Base-by-base conservation (phyloP, 2,888 invertebrate genomes). In the Desoria tigrina region DNA sequence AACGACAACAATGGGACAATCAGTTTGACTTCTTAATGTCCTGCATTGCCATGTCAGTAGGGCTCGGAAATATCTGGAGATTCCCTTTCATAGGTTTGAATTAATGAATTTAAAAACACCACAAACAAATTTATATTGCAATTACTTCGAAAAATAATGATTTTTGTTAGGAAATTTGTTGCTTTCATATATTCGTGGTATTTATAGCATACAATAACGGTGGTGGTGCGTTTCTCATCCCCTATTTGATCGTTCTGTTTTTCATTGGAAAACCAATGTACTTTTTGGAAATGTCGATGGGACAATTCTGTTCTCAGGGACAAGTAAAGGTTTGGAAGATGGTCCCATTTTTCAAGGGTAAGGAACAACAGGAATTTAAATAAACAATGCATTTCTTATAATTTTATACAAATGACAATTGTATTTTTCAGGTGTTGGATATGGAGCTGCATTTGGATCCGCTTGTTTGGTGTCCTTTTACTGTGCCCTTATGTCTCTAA, bases 221-320 rank as follows among this genome's bases (percentile, higher is more conserved):
- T 18, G 71, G 71, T 0, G 87, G 87, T 4, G 87, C 87, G 1
- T 87, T 87, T 76, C 79, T 87, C 26, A 86, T 87, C 66, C 88
- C 88, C 0, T 88, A 88, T 74, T 78, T 88, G 24, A 82, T 87
- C 49, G 71, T 71, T 2, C 51, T 71, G n/a, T 78, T 86, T 26
- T 77, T 88, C 53, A 84, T 88, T 65, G 90, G 90, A 55, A 87
- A 89, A 75, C 91, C 91, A 0, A 85, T 93, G 28, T 92, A 93
- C 79, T 91, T 90, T 78, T 81, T 94, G 78, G 93, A 94, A 81
- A 88, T 90, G 82, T 83, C 86, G 1, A 79, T 93, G 11, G 93
- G 93, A 14, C 93, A 94, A 79, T 94, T 92, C 78, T 87, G 88
- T 61, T 88, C 89, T 63, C 86, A 86, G 77, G 92, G 93, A 62